Evolutionary conservation across 2,797 vertebrate genomes (phyloP).

Genomic region (Hydrophis major): DNA sequence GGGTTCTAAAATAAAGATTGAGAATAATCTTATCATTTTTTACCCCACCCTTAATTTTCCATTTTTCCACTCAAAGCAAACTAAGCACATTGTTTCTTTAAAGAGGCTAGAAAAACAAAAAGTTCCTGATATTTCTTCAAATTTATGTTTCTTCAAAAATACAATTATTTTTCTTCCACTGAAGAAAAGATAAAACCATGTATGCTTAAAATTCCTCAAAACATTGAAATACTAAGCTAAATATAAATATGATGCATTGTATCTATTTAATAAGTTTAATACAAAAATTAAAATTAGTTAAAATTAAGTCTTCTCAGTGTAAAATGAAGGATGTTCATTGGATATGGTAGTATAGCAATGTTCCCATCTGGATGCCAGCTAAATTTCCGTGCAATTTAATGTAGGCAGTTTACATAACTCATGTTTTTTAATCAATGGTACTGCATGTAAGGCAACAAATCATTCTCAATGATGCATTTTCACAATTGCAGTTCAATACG

Average conservation of each 20-base stretch:
- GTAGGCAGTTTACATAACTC: neutral
- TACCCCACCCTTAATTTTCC: neutral
- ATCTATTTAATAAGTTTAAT: neutral
- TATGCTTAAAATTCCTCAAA: neutral
- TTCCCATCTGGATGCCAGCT: neutral
- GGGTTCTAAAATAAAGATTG: neutral
- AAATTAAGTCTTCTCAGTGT: neutral
- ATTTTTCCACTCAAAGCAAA: neutral
- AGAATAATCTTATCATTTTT: neutral
- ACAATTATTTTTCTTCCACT: neutral
- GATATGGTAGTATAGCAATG: neutral
- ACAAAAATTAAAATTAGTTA: neutral
- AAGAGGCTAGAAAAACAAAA: neutral
- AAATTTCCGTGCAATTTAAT: neutral
- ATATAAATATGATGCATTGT: neutral
- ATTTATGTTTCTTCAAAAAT: neutral
- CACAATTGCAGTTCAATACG: neutral
- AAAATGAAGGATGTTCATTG: neutral
- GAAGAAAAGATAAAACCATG: neutral
- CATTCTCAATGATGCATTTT: neutral
- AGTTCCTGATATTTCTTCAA: neutral
- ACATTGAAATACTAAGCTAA: neutral
- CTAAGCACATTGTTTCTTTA: neutral
- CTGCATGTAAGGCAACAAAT: neutral
- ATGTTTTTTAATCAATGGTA: neutral